Base-by-base conservation (phyloP, 2,113 vertebrate species). In the Pogona vitticeps region DNA sequence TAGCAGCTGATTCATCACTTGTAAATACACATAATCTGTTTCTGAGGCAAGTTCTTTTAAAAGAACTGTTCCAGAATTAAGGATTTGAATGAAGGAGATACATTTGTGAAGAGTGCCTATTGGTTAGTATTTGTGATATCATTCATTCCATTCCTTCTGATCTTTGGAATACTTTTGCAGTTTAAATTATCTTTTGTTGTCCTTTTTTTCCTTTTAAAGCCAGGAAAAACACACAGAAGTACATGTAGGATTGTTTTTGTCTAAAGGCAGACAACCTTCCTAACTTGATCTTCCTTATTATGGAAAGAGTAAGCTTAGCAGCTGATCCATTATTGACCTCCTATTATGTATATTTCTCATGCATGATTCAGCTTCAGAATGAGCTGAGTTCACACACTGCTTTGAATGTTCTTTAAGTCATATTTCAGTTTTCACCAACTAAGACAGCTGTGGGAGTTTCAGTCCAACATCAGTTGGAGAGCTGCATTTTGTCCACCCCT, bases 151-250 rank as follows among this genome's bases (percentile, higher is more conserved):
- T 56, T 33, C 33, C 18, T 7, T 86, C 58, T 40, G 38, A 76
- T 82, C 42, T 76, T 59, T 82, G 40, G 18, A 75, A 46, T 21
- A 6, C 9, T 82, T 76, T 67, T 81, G 40, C 70, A 67, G n/a
- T 87, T 87, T 81, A 71, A 63, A 80, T 33, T 73, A 73, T 28
- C 46, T 31, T 21, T 75, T 70, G 80, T 42, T 23, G 36, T 31
- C 7, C 9, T 75, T n/a, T 2, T 79, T 72, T 68, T 67, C 76
- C 59, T 73, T 86, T 23, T 46, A 81, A 76, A 71, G 82, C 3
- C 63, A 65, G 31, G 28, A 73, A 75, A 86, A 86, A 82, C 13
- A 72, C 36, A 73, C 28, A 80, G 28, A 73, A 18, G 46, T 75
- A 28, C 33, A 58, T 75, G 71, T 9, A 38, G 14, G 21, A 56